Evolutionary conservation across 2,797 vertebrate genomes (phyloP), one percentile per base, ranked within the genome.

Genomic region (Propithecus deckenii): DNA sequence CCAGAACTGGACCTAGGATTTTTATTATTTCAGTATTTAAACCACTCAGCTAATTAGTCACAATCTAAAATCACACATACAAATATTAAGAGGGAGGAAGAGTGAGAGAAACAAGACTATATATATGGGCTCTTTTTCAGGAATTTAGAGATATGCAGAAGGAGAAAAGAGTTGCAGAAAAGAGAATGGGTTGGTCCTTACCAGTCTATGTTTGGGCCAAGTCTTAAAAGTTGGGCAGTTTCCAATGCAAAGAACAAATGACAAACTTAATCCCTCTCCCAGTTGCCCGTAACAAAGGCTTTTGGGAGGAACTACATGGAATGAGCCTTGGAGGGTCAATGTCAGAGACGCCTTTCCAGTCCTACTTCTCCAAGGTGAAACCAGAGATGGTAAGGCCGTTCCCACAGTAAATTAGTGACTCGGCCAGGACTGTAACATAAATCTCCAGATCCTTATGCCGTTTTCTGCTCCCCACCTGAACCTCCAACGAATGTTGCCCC

Each of bases 21-120:
- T 86, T 88, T 23, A 67, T 94, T 72, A 67, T 78, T 74, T 83
- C 38, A 81, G 7, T n/a, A 55, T 94, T 76, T 78, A 91, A 88
- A 76, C 13, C 30, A 85, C 28, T 32, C 17, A 92, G 59, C n/a
- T n/a, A 65, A 79, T 86, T 74, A 50, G 10, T 28, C 25, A 75
- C 18, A 84, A 84, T 28, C 15, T 63, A 81, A 96, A 93, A n/a
- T 52, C 59, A 46, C 25, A 67, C 6, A 63, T 2, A 10, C 10
- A 87, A 63, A 52, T 10, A 38, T 32, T 65, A 78, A 92, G 25
- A 80, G 43, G n/a, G n/a, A 59, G 17, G 7, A 32, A 65, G 46
- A 50, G 14, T n/a, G 30, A 50, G 7, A 94, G 32, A 91, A 86
- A 46, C 20, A 89, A 65, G 32, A 7, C 32, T 50, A 5, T 46